phyloP scores from a whole-genome alignment of 2,113 vertebrate species.

The Sula dactylatra region DNA sequence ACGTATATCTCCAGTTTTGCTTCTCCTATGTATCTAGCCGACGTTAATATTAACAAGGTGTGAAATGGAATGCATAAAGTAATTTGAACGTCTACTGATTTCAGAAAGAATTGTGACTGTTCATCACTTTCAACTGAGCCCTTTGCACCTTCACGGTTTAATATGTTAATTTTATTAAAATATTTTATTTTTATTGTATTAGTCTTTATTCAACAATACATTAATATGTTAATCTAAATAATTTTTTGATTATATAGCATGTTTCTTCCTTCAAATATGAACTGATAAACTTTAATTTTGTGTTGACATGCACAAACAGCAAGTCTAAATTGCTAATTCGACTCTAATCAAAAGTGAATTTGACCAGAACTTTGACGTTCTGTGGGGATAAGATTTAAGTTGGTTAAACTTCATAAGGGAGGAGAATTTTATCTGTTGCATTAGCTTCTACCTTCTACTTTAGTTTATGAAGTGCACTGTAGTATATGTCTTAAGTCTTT shows the following conservation, averaged over 20 bases:
- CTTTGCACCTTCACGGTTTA: background rate
- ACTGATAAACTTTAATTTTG: background rate
- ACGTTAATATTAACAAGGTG: background rate
- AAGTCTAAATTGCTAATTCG: background rate
- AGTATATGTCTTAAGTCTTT: background rate
- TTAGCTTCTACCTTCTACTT: background rate
- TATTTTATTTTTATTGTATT: background rate
- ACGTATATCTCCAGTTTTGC: background rate
- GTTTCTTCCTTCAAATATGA: background rate
- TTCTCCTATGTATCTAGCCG: background rate
- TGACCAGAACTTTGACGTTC: background rate
- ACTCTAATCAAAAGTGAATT: background rate
- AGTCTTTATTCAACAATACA: background rate
- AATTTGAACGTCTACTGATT: background rate
- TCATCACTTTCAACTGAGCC: background rate
- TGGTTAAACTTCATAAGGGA: background rate
- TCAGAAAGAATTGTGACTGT: background rate
- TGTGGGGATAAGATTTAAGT: background rate
- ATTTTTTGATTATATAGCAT: background rate
- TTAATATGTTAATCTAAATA: background rate
- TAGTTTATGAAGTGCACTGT: background rate
- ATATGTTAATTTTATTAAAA: slow-evolving; percentile 25
- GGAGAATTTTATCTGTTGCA: background rate
- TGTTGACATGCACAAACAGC: background rate
- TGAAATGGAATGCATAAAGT: background rate